Evolutionary conservation across 2,888 invertebrate species (phyloP).

Genomic region (Stenchaetothrips biformis): DNA sequence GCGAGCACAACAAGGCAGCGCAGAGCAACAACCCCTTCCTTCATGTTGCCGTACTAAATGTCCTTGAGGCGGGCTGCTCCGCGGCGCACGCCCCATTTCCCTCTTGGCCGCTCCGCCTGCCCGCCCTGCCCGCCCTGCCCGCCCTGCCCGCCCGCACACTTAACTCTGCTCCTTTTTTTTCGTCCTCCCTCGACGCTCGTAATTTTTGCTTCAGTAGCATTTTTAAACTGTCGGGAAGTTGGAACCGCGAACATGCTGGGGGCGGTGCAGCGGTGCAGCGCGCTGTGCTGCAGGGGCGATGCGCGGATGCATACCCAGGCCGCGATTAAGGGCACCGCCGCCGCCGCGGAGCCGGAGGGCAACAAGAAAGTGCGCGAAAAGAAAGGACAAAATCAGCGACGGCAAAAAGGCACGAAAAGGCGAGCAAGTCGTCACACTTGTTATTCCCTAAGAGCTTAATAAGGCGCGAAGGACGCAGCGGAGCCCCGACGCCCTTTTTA

Average conservation of each 20-base stretch:
- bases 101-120: not conserved
- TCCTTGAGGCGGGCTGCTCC: not conserved
- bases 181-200: not conserved
- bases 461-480: not conserved
- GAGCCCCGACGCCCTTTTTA: constrained; percentile 1
- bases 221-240: constrained; percentile 12
- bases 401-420: not conserved
- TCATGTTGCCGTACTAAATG: constrained; percentile 10
- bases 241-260: not conserved
- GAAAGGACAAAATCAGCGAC: not conserved
- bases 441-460: constrained; percentile 21
- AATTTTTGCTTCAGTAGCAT: constrained; percentile 22
- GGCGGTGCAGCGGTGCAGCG: not conserved
- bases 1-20: not conserved
- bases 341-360: no score
- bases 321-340: no score
- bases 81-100: not conserved
- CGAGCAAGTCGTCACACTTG: not conserved
- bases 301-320: not conserved
- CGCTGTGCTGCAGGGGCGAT: not conserved
- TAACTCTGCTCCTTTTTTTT: constrained; percentile 7
- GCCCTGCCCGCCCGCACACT: not conserved
- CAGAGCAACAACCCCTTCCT: not conserved
- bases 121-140: not conserved
- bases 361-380: not conserved